These are phyloP conservation scores for Pterophyllum scalare DNA, from an alignment of 2,113 vertebrate genomes.

Conservation along the genomic window DNA sequence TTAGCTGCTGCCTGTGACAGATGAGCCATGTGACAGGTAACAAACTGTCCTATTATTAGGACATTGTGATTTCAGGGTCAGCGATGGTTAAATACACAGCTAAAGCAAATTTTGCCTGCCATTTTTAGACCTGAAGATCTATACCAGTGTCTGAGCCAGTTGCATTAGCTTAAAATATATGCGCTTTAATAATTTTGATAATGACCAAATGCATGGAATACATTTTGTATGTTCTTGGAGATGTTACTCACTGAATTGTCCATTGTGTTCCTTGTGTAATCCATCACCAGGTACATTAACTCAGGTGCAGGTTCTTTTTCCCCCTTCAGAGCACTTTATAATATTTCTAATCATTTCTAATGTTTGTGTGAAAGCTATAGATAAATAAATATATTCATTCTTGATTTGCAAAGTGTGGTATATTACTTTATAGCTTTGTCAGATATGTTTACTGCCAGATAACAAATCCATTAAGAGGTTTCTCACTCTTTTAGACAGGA, in stretches of 20 bases:
- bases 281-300: background rate
- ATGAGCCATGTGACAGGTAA: slow-evolving; percentile 31
- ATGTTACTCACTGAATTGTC: background rate
- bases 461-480: background rate
- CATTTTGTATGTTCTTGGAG: background rate
- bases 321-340: background rate
- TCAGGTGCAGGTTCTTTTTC: background rate
- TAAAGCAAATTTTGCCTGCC: background rate
- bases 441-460: background rate
- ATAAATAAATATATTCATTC: background rate
- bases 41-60: slow-evolving; percentile 19
- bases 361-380: background rate
- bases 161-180: background rate
- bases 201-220: background rate
- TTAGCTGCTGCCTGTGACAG: slow-evolving; percentile 31
- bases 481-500: background rate
- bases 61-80: slow-evolving; percentile 21
- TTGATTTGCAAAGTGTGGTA: background rate
- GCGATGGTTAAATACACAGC: background rate
- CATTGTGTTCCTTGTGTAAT: background rate
- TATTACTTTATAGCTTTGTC: background rate
- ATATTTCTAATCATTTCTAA: background rate
- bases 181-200: background rate
- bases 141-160: background rate
- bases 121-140: slow-evolving; percentile 20